Conservation (phyloP, 2,797 vertebrate species). For the Alectoris magna region DNA sequence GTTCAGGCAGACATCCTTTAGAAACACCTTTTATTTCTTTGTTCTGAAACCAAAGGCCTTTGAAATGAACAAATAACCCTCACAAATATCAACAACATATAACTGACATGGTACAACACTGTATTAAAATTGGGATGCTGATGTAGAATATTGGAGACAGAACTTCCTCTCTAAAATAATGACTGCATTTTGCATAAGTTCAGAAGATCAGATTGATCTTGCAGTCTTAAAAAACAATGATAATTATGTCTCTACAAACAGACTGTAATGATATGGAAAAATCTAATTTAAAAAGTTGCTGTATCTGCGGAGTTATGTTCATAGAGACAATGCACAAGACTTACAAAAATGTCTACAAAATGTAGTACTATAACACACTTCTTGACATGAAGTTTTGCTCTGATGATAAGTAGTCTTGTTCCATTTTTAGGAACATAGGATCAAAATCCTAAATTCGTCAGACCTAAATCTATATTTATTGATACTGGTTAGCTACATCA, state of each 20-base stretch:
- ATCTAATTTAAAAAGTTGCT: not conserved
- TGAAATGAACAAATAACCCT: not conserved
- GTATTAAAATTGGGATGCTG: not conserved
- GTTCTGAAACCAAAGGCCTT: not conserved
- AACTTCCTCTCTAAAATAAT: not conserved
- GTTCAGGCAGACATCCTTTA: not conserved
- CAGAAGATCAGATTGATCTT: not conserved
- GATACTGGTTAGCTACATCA: rapidly evolving
- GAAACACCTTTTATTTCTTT: not conserved
- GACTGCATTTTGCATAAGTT: not conserved
- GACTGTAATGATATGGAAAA: not conserved
- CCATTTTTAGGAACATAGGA: not conserved
- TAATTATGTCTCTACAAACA: not conserved
- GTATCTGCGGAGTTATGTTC: not conserved
- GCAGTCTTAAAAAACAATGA: not conserved
- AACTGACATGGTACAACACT: not conserved
- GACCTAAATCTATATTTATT: not conserved
- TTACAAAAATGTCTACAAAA: not conserved
- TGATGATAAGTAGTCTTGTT: not conserved
- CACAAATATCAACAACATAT: not conserved
- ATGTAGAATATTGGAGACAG: not conserved
- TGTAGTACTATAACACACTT: not conserved
- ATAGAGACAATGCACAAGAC: not conserved
- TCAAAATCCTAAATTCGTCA: not conserved
- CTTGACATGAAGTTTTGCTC: not conserved